Conservation (phyloP, 1,140 invertebrate species). For the Lepidostoma basale region DNA sequence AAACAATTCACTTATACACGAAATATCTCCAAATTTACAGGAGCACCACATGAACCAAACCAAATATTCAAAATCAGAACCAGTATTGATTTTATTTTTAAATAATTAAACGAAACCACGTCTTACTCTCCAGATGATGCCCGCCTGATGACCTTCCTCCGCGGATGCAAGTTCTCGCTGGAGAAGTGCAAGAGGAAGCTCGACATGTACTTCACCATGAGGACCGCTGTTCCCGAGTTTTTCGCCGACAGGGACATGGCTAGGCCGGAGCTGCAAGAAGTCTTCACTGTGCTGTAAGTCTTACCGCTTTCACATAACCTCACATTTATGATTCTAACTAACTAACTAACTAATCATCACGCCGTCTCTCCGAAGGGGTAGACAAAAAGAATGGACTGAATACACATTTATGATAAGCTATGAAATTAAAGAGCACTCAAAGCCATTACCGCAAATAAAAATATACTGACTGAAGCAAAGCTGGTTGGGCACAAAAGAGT, state of each 20-base stretch:
- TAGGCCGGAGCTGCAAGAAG: slow-evolving; percentile 71
- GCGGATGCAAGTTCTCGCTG: slow-evolving; percentile 86
- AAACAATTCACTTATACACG: too few species aligned
- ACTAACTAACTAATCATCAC: too few species aligned
- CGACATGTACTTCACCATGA: slow-evolving; percentile 88
- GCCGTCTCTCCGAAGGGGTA: too few species aligned
- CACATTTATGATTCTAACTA: too few species aligned
- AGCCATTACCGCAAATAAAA: too few species aligned
- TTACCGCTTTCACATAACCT: too few species aligned
- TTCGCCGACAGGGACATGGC: slow-evolving; percentile 77
- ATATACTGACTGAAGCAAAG: too few species aligned
- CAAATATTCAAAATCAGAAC: background rate
- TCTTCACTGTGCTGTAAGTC: slow-evolving; percentile 75
- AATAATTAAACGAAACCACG: background rate
- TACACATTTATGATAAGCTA: too few species aligned
- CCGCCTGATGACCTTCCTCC: slow-evolving; percentile 79
- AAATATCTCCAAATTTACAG: too few species aligned
- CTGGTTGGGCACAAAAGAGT: too few species aligned
- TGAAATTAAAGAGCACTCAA: too few species aligned
- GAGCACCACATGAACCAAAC: background rate
- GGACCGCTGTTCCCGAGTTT: slow-evolving; percentile 81
- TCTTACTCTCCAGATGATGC: slow-evolving; percentile 72
- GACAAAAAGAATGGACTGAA: too few species aligned
- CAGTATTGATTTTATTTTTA: background rate
- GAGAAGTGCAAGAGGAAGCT: slow-evolving; percentile 86